Base-by-base conservation (phyloP, 2,113 vertebrate species). In the Xenopus borealis region DNA sequence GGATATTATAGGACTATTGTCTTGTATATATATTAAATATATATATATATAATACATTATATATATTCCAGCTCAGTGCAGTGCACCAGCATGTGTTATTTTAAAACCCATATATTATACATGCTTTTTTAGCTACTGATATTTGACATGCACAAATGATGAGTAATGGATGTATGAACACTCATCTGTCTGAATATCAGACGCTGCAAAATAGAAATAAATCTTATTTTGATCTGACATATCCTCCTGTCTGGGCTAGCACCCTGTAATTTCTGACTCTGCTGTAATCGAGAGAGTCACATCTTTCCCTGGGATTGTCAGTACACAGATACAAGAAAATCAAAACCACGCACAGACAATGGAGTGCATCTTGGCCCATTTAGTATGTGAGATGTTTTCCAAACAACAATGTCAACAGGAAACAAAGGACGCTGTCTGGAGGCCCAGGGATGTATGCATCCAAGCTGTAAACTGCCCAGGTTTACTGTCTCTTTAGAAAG, bases 151-250 rank as follows among this genome's bases (percentile, higher is more conserved):
- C 19, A 68, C 45, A 68, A 68, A 46, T 75, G 64, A 74, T 66
- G 72, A 75, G 64, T 68, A 75, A 75, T 75, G 18, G 55, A 58
- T 58, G 63, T 33, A 46, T 68, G 64, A 75, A 59, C 18, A 67
- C 72, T 74, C 72, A 74, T 74, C 72, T 74, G 72, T 67, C 72
- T 75, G 65, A 68, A 61, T 75, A 75, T 75, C 64, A 75, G 72
- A 75, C 72, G 72, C 72, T 75, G 19, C 12, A 75, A 50, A 75
- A 50, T n/a, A 12, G n/a, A 68, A 57, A 75, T 75, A 75, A 75
- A 75, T 75, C 65, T 68, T 30, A 7, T 68, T 45, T 67, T 74
- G 67, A 75, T 59, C 55, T 75, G 72, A 75, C 72, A 75, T 50
- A 75, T 68, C 72, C 72, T 20, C 72, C 72, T 67, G 72, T 65